Evolutionary conservation across 2,113 vertebrate genomes (phyloP), one percentile per base, ranked within the genome.

Genomic region (Trochalopteron elliotii): DNA sequence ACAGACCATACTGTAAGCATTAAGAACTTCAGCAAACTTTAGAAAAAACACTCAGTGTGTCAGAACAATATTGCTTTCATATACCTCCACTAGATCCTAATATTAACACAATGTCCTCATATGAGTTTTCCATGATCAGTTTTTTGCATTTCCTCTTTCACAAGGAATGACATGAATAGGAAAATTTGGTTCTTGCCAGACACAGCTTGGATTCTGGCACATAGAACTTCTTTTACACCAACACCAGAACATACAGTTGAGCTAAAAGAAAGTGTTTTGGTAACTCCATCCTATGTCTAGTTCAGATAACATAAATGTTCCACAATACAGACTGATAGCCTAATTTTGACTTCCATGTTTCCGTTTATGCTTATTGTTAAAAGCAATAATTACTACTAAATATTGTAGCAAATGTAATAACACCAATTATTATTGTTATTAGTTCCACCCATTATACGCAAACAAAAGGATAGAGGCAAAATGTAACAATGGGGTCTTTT

Each of bases 51-150:
- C 30, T 39, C 14, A 45, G 12, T 52, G 37, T 21, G 5, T 79
- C 21, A 30, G 30, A 74, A 76, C 13, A 82, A 57, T 11, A 71
- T 33, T 44, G 17, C 19, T 44, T 89, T 65, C 25, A 47, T 47
- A 59, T 3, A 56, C 3, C 22, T 52, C 18, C 76, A 20, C 42
- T 55, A 47, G 28, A 52, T 21, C 12, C 21, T 79, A 71, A 60
- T 8, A 63, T 60, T 64, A 53, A 35, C 9, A 60, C 18, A 68
- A 9, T 5, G 12, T 56, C 40, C 49, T 76, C 15, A 3, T 16
- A 60, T 0, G 0, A 40, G 42, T 50, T 86, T 25, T 42, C 23
- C 16, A 39, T 24, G 7, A 81, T 11, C 9, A 0, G 10, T 18
- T 77, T 83, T 89, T 56, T 77, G 37, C 2, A 1, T 49, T 79